These are phyloP conservation scores for Ceratotherium simum DNA, from an alignment of 2,113 vertebrate genomes.

Conservation along the genomic window DNA sequence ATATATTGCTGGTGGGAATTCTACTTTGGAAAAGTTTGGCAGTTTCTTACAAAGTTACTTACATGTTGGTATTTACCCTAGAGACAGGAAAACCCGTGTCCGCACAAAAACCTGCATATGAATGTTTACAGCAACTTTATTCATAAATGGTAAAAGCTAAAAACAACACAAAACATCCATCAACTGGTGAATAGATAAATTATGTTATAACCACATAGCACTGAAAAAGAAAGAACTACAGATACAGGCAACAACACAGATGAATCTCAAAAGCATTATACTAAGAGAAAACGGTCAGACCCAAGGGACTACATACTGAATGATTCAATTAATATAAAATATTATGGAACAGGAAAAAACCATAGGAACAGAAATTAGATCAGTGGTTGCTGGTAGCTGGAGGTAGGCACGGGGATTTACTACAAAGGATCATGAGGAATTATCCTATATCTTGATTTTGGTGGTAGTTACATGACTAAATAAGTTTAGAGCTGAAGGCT, in stretches of 20 bases:
- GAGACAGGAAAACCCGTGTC: neutral
- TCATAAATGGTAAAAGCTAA: neutral
- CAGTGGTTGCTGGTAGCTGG: neutral
- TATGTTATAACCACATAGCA: neutral
- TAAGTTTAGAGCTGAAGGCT: neutral
- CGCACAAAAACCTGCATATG: neutral
- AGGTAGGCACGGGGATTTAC: neutral
- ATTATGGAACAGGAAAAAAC: neutral
- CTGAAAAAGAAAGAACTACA: neutral
- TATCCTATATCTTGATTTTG: neutral
- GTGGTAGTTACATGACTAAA: neutral
- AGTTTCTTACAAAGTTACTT: neutral
- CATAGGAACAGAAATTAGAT: neutral
- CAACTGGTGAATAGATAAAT: neutral
- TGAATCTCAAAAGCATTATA: neutral
- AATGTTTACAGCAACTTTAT: neutral
- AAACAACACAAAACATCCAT: neutral
- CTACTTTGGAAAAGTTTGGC: neutral
- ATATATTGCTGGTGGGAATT: neutral
- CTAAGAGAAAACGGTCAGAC: neutral
- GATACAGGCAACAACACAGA: neutral
- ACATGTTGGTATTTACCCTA: neutral
- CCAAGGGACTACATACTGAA: neutral
- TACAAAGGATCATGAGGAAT: neutral
- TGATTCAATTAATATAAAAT: neutral